phyloP scores from a whole-genome alignment of 23 tunicate species.

The Aplidium turbinatum region DNA sequence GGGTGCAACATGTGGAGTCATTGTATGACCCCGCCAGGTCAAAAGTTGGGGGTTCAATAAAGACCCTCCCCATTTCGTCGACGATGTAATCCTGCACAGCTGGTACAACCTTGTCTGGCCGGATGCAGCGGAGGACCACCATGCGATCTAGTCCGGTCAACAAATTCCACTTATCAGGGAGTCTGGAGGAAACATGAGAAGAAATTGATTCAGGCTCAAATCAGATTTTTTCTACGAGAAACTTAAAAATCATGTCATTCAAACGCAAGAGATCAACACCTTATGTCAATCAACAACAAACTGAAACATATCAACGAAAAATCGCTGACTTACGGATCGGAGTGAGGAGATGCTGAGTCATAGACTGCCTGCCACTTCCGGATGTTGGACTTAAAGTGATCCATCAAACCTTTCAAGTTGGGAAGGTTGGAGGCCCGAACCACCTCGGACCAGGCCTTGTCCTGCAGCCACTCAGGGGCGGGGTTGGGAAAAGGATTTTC shows the following conservation, averaged over 20 bases:
- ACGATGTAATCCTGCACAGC: slow-evolving; percentile 94
- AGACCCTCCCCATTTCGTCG: slow-evolving; percentile 78
- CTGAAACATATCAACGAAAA: too few species aligned
- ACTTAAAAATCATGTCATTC: too few species aligned
- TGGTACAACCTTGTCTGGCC: slow-evolving; percentile 91
- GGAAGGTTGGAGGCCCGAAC: slow-evolving; percentile 82
- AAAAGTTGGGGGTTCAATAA: slow-evolving; percentile 96
- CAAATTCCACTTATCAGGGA: slow-evolving; percentile 78
- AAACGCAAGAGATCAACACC: too few species aligned
- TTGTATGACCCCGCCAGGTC: slow-evolving; percentile 89
- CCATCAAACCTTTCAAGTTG: slow-evolving; percentile 84
- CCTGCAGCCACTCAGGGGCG: slow-evolving; percentile 90
- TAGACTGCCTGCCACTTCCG: slow-evolving; percentile 66
- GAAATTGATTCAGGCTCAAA: too few species aligned
- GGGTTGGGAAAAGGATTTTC: slow-evolving; percentile 95
- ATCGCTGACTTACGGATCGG: slow-evolving; percentile 76
- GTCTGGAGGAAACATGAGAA: slow-evolving; percentile 57
- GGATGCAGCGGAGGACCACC: slow-evolving; percentile 80
- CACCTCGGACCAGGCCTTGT: slow-evolving; percentile 94
- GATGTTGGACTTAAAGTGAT: slow-evolving; percentile 50
- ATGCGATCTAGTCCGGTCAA: slow-evolving; percentile 84
- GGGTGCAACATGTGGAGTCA: slow-evolving; percentile 86
- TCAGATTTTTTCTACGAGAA: too few species aligned
- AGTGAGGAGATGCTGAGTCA: slow-evolving; percentile 82
- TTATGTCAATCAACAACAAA: too few species aligned